Evolutionary conservation across 2,113 vertebrate species (phyloP), one percentile per base, ranked within the genome.

Genomic region (chimpanzee (Pan troglodytes)): DNA sequence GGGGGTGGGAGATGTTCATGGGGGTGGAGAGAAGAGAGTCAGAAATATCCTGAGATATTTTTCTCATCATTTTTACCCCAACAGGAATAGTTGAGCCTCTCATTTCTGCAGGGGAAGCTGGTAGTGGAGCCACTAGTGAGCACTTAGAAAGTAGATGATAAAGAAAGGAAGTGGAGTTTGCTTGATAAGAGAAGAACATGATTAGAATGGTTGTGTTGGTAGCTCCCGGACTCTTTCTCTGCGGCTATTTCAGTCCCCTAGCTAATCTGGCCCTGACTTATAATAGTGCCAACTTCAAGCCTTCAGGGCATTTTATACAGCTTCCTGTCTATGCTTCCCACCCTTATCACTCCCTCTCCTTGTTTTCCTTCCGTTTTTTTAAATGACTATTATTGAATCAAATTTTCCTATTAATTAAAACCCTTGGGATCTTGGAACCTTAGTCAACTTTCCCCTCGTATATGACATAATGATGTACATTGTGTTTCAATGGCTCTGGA

Each of bases 391-490:
- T 14, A 55, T 23, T 59, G 94, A 96, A 92, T 96, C 64, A 43
- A 45, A 95, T 72, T 81, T 94, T 97, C 95, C 94, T 81, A 67
- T 94, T 92, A 88, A 97, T 93, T 91, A 90, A 95, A 97, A 85
- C 83, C n/a, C 87, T 68, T 78, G 81, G 87, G 96, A 84, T 81
- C 84, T 35, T 72, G n/a, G 79, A 84, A 83, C 8, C 84, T 70
- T 86, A 84, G 48, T 91, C 93, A 80, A 35, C n/a, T 27, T 27
- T 2, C 5, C 27, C 52, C 18, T 38, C 20, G 13, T 10, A 32
- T 22, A 30, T 78, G 90, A 96, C 61, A 52, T 89, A 70, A 94
- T 80, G 75, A 61, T 59, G 45, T 25, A 17, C 48, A 80, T 8
- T n/a, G 20, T 80, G 35, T 81, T 83, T 61, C 80, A 55, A 4